Evolutionary conservation across 1,140 invertebrate species (phyloP).

Genomic region (Penaeus indicus): DNA sequence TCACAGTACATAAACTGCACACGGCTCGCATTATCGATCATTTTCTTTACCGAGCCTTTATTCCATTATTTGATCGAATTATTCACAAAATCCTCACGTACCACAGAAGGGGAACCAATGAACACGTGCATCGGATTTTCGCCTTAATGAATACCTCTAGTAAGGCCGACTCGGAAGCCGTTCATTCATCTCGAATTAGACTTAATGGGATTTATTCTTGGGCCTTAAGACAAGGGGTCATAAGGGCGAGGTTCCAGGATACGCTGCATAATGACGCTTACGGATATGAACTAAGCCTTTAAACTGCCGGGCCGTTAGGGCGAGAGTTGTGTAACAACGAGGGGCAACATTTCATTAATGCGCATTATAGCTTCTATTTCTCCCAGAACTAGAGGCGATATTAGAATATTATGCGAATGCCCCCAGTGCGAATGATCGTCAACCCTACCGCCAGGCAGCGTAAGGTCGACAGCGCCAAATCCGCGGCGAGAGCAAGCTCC

Average conservation of each 20-base stretch:
- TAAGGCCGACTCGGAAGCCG: constrained; percentile 42
- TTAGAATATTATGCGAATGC: too few species aligned
- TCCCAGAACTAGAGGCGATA: too few species aligned
- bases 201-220: constrained; percentile 26
- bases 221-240: not conserved
- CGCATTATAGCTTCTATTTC: too few species aligned
- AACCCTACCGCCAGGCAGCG: not conserved
- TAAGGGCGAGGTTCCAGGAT: constrained; percentile 10
- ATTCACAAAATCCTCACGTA: constrained; percentile 59
- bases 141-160: constrained; percentile 19
- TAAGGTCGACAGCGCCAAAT: constrained; percentile 16
- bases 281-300: not conserved
- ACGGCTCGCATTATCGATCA: constrained; percentile 51
- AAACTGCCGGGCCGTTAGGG: not conserved
- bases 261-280: too few species aligned
- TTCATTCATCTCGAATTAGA: constrained; percentile 57
- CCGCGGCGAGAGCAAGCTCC: not conserved
- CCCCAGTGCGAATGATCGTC: not conserved
- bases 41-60: constrained; percentile 51
- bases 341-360: too few species aligned
- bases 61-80: constrained; percentile 61
- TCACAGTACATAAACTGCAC: constrained; percentile 24
- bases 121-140: constrained; percentile 25
- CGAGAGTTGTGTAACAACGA: not conserved
- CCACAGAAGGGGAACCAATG: too few species aligned